Evolutionary conservation across 2,888 invertebrate genomes (phyloP).

Genomic region (Cerceris ruficornis): DNA sequence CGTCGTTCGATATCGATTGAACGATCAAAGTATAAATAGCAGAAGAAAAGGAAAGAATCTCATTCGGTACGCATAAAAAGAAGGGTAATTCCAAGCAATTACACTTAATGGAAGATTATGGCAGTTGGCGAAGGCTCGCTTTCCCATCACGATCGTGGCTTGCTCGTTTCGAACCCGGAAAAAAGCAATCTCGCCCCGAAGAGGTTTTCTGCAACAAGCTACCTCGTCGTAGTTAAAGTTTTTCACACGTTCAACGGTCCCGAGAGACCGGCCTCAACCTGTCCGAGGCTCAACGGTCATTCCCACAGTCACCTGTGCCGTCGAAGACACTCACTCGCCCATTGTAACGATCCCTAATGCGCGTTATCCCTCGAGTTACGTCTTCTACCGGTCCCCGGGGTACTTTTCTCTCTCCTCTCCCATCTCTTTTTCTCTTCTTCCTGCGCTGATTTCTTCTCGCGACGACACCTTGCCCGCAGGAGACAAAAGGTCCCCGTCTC

Average conservation of each 20-base stretch:
- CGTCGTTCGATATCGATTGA: no score
- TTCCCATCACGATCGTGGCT: slow-evolving; percentile 1
- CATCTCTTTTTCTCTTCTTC: slow-evolving; percentile 15
- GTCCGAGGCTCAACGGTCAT: slow-evolving; percentile 77
- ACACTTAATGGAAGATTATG: no score
- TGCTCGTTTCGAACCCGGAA: slow-evolving; percentile 35
- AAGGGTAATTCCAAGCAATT: no score
- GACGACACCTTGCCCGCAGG: slow-evolving; percentile 66
- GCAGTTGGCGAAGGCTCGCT: no score
- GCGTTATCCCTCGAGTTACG: slow-evolving; percentile 65
- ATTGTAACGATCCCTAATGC: slow-evolving; percentile 75
- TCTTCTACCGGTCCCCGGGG: slow-evolving; percentile 56
- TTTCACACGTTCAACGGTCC: slow-evolving; percentile 70
- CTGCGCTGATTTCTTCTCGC: slow-evolving; percentile 54
- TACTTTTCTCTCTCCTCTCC: not conserved
- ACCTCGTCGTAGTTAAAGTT: slow-evolving; percentile 40
- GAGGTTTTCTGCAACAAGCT: slow-evolving; percentile 53
- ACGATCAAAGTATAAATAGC: no score
- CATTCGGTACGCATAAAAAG: no score
- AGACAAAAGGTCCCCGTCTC: slow-evolving; percentile 64
- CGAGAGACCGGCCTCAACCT: slow-evolving; percentile 71
- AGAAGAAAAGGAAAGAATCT: no score
- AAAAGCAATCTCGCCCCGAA: slow-evolving; percentile 35
- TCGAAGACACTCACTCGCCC: slow-evolving; percentile 70
- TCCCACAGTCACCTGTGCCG: slow-evolving; percentile 80